Evolutionary conservation across 2,888 invertebrate species (phyloP).

Genomic region (Sarcophaga rosellei): DNA sequence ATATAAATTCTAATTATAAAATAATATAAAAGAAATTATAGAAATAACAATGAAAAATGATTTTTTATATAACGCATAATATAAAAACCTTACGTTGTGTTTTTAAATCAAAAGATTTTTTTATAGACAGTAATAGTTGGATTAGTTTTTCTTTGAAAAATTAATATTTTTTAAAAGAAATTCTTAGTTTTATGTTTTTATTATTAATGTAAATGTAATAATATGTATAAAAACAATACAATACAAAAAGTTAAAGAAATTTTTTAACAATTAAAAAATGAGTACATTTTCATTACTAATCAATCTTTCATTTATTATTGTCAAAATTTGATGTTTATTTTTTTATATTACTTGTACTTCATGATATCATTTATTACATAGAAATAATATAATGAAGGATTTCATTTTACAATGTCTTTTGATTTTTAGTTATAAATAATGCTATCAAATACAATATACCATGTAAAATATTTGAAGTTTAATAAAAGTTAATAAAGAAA

Average conservation of each 20-base stretch:
- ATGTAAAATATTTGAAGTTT: constrained; percentile 54
- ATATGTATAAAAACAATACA: constrained; percentile 34
- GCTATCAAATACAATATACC: neutral
- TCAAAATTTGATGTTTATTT: constrained; percentile 35
- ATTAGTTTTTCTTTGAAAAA: constrained; percentile 44
- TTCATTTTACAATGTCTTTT: constrained; percentile 14
- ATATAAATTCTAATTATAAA: constrained; percentile 13
- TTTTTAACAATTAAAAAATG: constrained; percentile 49
- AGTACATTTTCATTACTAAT: constrained; percentile 39
- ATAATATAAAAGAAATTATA: constrained; percentile 13
- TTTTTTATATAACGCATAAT: neutral
- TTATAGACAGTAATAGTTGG: neutral
- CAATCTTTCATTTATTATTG: neutral
- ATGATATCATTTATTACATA: neutral
- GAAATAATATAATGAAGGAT: constrained; percentile 15
- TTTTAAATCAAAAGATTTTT: neutral
- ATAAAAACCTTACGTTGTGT: constrained; percentile 16
- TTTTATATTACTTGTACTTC: constrained; percentile 16
- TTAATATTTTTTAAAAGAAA: constrained; percentile 30
- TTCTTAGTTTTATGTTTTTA: constrained; percentile 46
- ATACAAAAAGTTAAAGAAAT: constrained; percentile 29
- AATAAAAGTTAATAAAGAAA: constrained; percentile 45
- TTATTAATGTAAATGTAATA: constrained; percentile 62
- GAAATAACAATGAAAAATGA: constrained; percentile 14
- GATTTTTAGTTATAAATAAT: constrained; percentile 35